These are phyloP conservation scores for Corella eumyota DNA, from an alignment of 23 tunicate genomes.

Conservation along the genomic window DNA sequence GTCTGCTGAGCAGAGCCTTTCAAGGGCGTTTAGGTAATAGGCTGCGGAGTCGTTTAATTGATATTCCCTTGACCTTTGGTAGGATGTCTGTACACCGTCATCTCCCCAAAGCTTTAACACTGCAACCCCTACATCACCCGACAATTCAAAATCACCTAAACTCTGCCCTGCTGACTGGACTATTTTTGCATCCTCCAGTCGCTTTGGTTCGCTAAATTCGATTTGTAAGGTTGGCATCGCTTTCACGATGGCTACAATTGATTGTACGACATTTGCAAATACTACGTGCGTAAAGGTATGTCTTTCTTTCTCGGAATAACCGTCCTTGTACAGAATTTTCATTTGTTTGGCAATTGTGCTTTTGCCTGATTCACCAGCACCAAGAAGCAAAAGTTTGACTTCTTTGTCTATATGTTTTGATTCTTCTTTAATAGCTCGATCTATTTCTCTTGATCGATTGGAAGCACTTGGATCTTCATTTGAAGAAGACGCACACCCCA, in stretches of 20 bases:
- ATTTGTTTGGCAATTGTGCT: conserved; percentile 95
- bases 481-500: conserved; percentile 82
- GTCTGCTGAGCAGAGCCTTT: conserved; percentile 44
- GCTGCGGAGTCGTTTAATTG: conserved; percentile 97
- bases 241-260: conserved; percentile 74
- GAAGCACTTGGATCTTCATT: conserved; percentile 22
- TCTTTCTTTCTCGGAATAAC: conserved; percentile 66
- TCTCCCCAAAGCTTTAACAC: conserved; percentile 65
- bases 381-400: conserved; percentile 65
- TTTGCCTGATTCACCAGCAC: conserved; percentile 98
- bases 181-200: conserved; percentile 34
- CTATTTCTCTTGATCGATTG: conserved; percentile 45
- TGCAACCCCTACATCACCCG: conserved; percentile 68
- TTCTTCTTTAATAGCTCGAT: conserved; percentile 69
- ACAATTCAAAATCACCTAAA: conserved; percentile 44
- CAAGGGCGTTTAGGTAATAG: conserved; percentile 64
- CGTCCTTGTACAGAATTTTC: conserved; percentile 87
- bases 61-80: conserved; percentile 55
- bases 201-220: conserved; percentile 26
- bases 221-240: conserved; percentile 72
- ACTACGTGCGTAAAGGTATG: conserved; percentile 44
- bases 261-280: conserved; percentile 66
- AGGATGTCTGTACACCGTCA: conserved; percentile 42
- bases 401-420: conserved; percentile 60
- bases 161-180: conserved; percentile 36